phyloP scores from a whole-genome alignment of 2,888 invertebrate genomes.

The Zaprionus lineosus region DNA sequence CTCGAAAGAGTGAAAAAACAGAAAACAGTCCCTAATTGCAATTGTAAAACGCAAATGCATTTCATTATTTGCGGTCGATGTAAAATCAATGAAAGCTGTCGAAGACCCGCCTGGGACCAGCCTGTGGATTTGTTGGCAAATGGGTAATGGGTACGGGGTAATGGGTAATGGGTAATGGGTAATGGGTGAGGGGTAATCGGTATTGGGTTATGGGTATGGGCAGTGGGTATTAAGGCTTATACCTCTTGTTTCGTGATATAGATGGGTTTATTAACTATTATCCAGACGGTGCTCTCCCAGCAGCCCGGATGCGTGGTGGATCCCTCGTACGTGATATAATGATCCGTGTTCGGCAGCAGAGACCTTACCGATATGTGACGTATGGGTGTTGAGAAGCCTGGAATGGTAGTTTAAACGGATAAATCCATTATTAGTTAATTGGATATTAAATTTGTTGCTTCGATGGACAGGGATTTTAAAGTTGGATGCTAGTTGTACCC shows the following conservation, averaged over 20 bases:
- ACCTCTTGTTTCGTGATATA: constrained; percentile 98
- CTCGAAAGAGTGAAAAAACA: not conserved
- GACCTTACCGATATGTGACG: constrained; percentile 93
- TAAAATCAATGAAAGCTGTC: constrained; percentile 21
- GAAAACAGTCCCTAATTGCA: constrained; percentile 59
- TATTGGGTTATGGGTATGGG: constrained; percentile 13
- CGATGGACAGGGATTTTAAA: no score
- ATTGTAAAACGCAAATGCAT: constrained; percentile 55
- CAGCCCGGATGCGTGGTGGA: constrained; percentile 99
- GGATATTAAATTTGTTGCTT: no score
- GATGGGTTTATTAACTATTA: constrained; percentile 98
- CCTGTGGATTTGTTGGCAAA: not conserved
- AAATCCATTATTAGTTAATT: no score
- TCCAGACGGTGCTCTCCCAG: constrained; percentile 99
- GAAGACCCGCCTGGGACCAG: not conserved
- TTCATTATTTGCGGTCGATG: constrained; percentile 68
- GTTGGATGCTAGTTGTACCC: no score
- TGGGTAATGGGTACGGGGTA: not conserved
- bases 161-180: constrained; percentile 11
- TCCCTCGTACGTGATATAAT: constrained; percentile 99
- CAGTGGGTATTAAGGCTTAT: constrained; percentile 42
- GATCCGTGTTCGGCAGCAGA: constrained; percentile 94
- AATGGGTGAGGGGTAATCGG: not conserved
- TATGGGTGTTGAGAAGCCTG: constrained; percentile 92
- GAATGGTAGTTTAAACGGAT: constrained; percentile 6